Conservation (phyloP, 2,113 vertebrate genomes). For the Bos javanicus region DNA sequence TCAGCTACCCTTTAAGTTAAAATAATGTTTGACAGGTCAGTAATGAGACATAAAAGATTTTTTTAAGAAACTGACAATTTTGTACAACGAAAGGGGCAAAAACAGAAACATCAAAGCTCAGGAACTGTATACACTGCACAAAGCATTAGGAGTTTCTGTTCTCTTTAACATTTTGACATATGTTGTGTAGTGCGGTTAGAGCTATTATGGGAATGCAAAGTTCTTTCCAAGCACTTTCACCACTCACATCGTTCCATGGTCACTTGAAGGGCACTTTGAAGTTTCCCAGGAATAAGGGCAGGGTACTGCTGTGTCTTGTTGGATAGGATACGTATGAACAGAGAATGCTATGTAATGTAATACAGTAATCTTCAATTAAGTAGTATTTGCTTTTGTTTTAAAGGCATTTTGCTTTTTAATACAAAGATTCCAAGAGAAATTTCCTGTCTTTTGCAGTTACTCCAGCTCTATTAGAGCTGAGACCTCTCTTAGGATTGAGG, state of each 20-base stretch:
- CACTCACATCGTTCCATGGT: constrained; percentile 67
- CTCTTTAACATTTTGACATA: constrained; percentile 80
- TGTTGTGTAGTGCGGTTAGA: constrained; percentile 73
- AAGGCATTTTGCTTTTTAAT: neutral
- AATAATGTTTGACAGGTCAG: constrained; percentile 82
- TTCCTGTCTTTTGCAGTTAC: neutral
- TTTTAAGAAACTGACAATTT: constrained; percentile 72
- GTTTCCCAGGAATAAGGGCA: constrained; percentile 66
- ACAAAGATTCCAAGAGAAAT: neutral
- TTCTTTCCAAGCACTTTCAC: constrained; percentile 68
- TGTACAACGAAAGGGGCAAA: constrained; percentile 76
- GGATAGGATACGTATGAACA: neutral
- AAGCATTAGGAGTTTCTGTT: constrained; percentile 80
- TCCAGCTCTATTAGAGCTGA: neutral
- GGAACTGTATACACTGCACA: constrained; percentile 77
- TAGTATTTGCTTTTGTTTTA: neutral
- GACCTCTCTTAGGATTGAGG: neutral
- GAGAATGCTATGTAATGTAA: neutral
- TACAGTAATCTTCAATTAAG: neutral
- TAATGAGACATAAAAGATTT: constrained; percentile 76
- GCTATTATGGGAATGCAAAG: constrained; percentile 78
- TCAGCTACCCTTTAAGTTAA: constrained; percentile 74
- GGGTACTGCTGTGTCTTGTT: constrained; percentile 27
- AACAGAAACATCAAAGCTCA: constrained; percentile 82
- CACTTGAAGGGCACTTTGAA: constrained; percentile 74